Conservation (phyloP, 1,140 invertebrate species). For the Drosophila bipectinata region DNA sequence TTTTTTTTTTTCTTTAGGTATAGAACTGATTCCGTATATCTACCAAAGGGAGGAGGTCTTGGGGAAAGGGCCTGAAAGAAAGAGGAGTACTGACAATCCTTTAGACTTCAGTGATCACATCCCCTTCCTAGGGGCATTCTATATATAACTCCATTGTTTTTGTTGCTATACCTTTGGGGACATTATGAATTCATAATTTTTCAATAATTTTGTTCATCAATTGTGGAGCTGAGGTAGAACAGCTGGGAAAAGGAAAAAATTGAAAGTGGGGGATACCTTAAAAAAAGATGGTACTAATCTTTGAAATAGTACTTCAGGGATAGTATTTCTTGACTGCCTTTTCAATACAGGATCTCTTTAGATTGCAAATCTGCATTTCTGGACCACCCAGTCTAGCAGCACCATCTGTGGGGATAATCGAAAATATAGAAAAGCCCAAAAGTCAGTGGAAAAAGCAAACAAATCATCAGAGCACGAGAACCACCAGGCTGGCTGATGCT, state of each 20-base stretch:
- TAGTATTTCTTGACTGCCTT: too few species aligned
- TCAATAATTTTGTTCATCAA: constrained; percentile 47
- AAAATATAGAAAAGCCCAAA: constrained; percentile 7
- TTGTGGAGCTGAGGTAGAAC: constrained; percentile 40
- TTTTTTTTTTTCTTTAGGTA: constrained; percentile 18
- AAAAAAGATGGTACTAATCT: too few species aligned
- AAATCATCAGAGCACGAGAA: constrained; percentile 35
- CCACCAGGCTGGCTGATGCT: constrained; percentile 9
- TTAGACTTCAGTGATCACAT: constrained; percentile 36
- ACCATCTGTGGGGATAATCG: constrained; percentile 25
- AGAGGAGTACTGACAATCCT: constrained; percentile 54
- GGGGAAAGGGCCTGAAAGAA: constrained; percentile 17
- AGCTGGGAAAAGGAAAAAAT: neutral
- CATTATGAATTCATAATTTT: constrained; percentile 51
- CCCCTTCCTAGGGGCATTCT: constrained; percentile 4
- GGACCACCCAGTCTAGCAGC: constrained; percentile 31
- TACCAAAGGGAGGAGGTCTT: constrained; percentile 1
- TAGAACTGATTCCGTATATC: constrained; percentile 3
- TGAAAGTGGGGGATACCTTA: too few species aligned
- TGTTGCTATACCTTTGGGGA: constrained; percentile 22
- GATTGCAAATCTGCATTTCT: constrained; percentile 11
- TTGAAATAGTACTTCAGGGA: neutral
- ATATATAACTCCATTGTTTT: neutral
- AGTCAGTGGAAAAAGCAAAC: constrained; percentile 27
- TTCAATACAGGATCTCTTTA: too few species aligned